These are phyloP conservation scores for Tupaia tana DNA, from an alignment of 2,113 vertebrate species.

Conservation along the genomic window DNA sequence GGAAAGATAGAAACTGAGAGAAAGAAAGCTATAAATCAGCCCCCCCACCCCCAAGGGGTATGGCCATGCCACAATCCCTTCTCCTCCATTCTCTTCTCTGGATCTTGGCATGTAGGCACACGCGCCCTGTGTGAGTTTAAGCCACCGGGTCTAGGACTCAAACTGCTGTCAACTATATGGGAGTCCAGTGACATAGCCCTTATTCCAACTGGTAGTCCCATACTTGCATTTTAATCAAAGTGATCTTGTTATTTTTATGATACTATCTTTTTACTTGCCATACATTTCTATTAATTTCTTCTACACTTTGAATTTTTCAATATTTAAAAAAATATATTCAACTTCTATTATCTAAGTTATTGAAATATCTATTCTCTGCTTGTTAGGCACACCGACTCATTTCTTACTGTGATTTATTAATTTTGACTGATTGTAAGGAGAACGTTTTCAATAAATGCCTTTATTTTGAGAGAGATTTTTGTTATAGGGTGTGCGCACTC, in stretches of 20 bases:
- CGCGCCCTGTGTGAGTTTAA: too few relatives aligned
- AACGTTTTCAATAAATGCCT: background rate
- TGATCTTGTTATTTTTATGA: background rate
- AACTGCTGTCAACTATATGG: too few relatives aligned
- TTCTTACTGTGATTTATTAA: background rate
- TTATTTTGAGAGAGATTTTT: background rate
- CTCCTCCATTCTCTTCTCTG: too few relatives aligned
- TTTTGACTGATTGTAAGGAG: slow-evolving; percentile 13
- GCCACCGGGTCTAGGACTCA: too few relatives aligned
- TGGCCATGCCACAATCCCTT: too few relatives aligned
- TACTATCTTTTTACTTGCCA: background rate
- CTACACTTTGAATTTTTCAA: background rate
- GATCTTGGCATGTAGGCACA: too few relatives aligned
- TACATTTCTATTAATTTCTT: background rate
- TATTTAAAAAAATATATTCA: background rate
- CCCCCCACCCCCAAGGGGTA: too few relatives aligned
- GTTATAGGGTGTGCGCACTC: too few relatives aligned
- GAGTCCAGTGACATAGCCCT: too few relatives aligned
- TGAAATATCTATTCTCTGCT: background rate
- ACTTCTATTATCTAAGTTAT: background rate
- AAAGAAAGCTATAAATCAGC: too few relatives aligned
- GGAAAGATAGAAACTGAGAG: too few relatives aligned
- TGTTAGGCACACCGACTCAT: background rate
- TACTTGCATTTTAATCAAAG: background rate
- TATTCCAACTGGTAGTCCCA: too few relatives aligned